Percentiles rank a stretch among this genome's conserved stretches.
These are phyloP conservation scores for Camponotus vicinus DNA, from an alignment of 1,140 invertebrate species.

Conservation along the genomic window DNA sequence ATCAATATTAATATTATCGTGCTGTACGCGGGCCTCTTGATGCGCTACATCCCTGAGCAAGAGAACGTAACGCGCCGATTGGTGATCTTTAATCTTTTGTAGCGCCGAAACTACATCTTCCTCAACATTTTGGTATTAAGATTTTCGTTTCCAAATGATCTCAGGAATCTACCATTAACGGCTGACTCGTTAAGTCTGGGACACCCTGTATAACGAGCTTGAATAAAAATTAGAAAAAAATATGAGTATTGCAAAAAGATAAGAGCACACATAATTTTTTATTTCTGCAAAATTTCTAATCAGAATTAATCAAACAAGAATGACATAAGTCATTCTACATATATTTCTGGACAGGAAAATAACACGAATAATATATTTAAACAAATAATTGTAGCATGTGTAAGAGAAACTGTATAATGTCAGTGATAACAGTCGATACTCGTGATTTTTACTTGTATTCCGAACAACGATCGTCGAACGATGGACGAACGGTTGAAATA, in stretches of 20 bases:
- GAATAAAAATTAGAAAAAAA: neutral
- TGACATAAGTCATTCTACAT: neutral
- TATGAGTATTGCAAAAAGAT: neutral
- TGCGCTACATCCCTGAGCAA: no score
- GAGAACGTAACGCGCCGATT: no score
- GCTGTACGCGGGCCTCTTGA: no score
- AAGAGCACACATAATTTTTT: neutral
- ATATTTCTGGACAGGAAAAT: neutral
- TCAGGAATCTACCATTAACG: no score
- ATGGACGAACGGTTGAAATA: neutral
- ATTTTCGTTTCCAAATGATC: no score
- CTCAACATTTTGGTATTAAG: no score
- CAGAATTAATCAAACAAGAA: neutral
- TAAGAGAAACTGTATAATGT: neutral
- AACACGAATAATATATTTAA: neutral
- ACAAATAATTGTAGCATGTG: neutral
- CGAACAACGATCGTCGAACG: neutral
- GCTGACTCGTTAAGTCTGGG: no score
- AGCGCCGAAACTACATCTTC: no score
- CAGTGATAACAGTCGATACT: neutral
- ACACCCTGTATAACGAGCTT: neutral
- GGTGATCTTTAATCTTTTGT: no score
- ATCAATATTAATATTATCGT: no score
- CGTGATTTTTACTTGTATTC: constrained; percentile 11
- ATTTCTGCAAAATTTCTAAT: neutral